phyloP scores from a whole-genome alignment of 2,113 vertebrate species.

The Microcebus griseorufus region DNA sequence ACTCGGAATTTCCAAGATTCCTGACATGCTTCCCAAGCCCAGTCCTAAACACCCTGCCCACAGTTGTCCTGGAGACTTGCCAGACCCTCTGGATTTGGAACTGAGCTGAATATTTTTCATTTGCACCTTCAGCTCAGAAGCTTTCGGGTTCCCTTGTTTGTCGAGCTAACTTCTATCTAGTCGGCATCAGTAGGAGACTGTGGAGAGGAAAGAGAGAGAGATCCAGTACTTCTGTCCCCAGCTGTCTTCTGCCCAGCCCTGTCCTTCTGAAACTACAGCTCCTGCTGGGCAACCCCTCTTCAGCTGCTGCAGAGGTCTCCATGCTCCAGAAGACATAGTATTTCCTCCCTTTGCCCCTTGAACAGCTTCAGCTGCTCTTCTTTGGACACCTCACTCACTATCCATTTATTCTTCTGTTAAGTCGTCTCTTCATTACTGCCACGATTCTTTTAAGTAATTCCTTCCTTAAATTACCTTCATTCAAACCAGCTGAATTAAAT shows the following conservation, averaged over 20 bases:
- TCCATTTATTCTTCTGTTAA: not conserved
- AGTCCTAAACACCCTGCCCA: not conserved
- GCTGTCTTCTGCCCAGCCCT: not conserved
- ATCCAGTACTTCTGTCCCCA: rapidly evolving
- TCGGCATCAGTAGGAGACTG: not conserved
- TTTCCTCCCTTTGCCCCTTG: not conserved
- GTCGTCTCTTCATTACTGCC: not conserved
- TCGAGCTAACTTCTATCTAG: not conserved
- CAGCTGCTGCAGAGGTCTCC: not conserved
- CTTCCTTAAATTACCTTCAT: not conserved
- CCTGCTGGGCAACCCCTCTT: rapidly evolving
- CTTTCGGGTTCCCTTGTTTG: not conserved
- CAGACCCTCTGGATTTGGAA: not conserved
- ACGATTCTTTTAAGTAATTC: not conserved
- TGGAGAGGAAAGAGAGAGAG: not conserved
- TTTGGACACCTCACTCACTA: not conserved
- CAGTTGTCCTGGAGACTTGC: not conserved
- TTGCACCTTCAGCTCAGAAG: not conserved
- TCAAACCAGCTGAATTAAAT: not conserved
- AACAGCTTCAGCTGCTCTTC: not conserved
- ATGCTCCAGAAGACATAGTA: rapidly evolving
- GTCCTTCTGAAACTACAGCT: not conserved
- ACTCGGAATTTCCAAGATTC: not conserved
- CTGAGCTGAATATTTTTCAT: not conserved
- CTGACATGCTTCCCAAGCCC: not conserved